A percentile compares a stretch with the other conserved stretches of the same genome.
These are phyloP conservation scores for Troglohyphantes excavatus DNA, from an alignment of 2,888 invertebrate genomes.

Conservation along the genomic window DNA sequence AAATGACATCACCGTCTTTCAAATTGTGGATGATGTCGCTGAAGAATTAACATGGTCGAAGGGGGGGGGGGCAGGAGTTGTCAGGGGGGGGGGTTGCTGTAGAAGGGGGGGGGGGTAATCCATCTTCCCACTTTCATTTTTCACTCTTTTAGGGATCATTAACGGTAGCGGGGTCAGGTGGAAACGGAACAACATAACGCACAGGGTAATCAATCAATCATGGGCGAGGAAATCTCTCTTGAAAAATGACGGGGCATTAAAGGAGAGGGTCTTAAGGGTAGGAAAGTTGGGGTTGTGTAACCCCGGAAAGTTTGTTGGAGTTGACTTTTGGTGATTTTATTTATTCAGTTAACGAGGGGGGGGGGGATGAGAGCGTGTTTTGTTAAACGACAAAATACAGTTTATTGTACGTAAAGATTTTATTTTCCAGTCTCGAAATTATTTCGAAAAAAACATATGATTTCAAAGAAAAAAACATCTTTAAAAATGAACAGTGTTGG, in stretches of 20 bases:
- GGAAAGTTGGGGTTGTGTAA: too few species aligned
- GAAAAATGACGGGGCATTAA: conserved; percentile 23
- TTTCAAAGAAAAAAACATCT: too few species aligned
- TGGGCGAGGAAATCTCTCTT: not conserved
- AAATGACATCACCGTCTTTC: conserved; percentile 22
- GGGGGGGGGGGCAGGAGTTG: conserved; percentile 22
- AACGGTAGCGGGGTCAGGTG: conserved; percentile 32
- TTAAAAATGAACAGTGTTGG: too few species aligned
- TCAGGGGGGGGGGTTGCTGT: too few species aligned
- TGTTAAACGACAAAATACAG: too few species aligned
- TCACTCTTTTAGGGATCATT: conserved; percentile 51
- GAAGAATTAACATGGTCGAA: conserved; percentile 34
- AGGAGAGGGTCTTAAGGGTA: not conserved
- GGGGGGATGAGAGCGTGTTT: too few species aligned
- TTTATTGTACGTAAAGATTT: too few species aligned
- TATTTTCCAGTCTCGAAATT: too few species aligned
- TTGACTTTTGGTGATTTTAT: too few species aligned
- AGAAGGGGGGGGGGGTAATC: conserved; percentile 8
- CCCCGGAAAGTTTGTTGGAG: too few species aligned
- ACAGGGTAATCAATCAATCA: conserved; percentile 29
- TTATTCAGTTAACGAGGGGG: too few species aligned
- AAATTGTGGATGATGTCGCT: conserved; percentile 3
- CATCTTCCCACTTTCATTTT: conserved; percentile 32
- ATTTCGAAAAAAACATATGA: too few species aligned
- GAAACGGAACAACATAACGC: conserved; percentile 41